These are phyloP conservation scores for Centruroides sculpturatus DNA, from an alignment of 1,140 invertebrate genomes.

Conservation along the genomic window DNA sequence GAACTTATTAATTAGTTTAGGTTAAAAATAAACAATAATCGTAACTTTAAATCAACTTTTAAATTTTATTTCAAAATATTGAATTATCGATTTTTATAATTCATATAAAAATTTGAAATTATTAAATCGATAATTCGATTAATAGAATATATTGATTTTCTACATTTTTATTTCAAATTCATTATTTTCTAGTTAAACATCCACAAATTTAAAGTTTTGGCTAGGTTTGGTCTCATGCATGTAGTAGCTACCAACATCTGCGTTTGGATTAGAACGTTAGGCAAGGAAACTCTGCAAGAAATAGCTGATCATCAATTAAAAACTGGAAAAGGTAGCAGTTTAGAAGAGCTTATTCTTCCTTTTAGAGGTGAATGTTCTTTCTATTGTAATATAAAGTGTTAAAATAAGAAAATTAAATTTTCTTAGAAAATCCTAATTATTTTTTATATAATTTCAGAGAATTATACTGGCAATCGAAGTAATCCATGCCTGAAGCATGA, in stretches of 20 bases:
- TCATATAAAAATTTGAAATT: too few species aligned
- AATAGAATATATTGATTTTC: too few species aligned
- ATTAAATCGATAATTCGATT: too few species aligned
- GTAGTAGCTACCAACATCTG: conserved; percentile 94
- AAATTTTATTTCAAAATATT: too few species aligned
- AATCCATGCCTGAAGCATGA: conserved; percentile 20
- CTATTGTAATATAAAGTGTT: neutral
- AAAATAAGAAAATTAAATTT: neutral
- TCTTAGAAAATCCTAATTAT: neutral
- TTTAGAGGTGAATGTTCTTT: conserved; percentile 10
- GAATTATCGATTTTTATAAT: too few species aligned
- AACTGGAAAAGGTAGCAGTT: conserved; percentile 6
- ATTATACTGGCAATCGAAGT: conserved; percentile 14
- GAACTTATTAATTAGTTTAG: too few species aligned
- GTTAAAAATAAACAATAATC: too few species aligned
- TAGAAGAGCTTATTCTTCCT: conserved; percentile 17
- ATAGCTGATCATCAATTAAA: conserved; percentile 12
- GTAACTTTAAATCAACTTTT: too few species aligned
- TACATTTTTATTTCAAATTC: too few species aligned
- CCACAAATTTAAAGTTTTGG: conserved; percentile 90
- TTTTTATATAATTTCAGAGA: conserved; percentile 6
- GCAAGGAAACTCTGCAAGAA: conserved; percentile 21
- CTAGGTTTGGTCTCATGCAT: conserved; percentile 94
- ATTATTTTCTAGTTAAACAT: conserved; percentile 61
- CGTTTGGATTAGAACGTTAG: conserved; percentile 89